phyloP scores from a whole-genome alignment of 2,888 invertebrate genomes.

The Auanema sp. region DNA sequence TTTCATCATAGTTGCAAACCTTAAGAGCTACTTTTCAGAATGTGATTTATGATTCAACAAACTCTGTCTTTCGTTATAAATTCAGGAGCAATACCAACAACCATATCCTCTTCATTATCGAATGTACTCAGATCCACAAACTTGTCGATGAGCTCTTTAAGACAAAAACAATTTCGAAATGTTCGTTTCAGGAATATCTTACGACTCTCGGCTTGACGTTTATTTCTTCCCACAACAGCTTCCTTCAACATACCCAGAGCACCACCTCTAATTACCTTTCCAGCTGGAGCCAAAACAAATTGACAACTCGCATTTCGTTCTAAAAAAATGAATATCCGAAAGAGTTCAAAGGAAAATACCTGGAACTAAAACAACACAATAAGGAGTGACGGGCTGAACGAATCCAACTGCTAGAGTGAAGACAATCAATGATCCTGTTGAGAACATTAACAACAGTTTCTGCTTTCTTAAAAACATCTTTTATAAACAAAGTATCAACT shows the following conservation, averaged over 20 bases:
- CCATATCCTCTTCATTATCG: constrained; percentile 55
- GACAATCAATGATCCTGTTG: constrained; percentile 90
- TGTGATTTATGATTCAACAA: background rate
- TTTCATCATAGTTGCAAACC: constrained; percentile 61
- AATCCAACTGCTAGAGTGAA: constrained; percentile 94
- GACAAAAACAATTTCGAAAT: background rate
- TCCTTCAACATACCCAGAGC: constrained; percentile 57
- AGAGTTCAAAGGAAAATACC: constrained; percentile 17
- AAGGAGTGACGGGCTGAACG: constrained; percentile 86
- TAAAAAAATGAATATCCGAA: constrained; percentile 4
- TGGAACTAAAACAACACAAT: constrained; percentile 44
- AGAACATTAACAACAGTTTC: constrained; percentile 80
- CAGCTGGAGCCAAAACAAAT: constrained; percentile 44
- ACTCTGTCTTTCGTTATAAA: constrained; percentile 59
- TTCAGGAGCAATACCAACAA: constrained; percentile 62
- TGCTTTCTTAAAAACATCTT: constrained; percentile 47
- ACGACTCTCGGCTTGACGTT: constrained; percentile 21
- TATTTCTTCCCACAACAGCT: constrained; percentile 28
- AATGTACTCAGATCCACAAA: constrained; percentile 59
- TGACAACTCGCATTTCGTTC: constrained; percentile 37
- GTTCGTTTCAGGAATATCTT: constrained; percentile 6
- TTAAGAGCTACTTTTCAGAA: constrained; percentile 11
- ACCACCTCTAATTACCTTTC: constrained; percentile 49
- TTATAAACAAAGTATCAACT: background rate
- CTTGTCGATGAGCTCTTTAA: constrained; percentile 55